Conservation (phyloP, 2,113 vertebrate genomes). For the Alosa alosa region DNA sequence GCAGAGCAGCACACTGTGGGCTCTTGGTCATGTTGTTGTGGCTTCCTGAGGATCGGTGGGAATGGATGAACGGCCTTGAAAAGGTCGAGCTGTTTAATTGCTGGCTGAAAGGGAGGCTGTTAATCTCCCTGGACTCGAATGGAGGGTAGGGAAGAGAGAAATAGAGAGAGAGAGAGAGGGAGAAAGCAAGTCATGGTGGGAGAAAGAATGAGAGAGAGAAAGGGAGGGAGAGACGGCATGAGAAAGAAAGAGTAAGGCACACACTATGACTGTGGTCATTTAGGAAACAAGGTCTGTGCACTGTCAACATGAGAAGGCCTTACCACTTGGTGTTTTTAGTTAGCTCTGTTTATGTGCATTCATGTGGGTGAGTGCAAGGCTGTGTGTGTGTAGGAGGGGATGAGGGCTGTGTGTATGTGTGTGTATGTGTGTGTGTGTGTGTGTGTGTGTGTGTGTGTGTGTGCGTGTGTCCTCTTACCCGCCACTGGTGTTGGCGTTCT, state of each 20-base stretch:
- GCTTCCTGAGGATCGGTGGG: neutral
- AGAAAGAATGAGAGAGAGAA: too few relatives aligned
- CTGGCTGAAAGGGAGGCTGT: neutral
- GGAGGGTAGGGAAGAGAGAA: too few relatives aligned
- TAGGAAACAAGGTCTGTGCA: too few relatives aligned
- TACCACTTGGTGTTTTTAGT: constrained; percentile 11
- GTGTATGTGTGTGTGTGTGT: constrained; percentile 17
- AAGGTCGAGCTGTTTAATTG: neutral
- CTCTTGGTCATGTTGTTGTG: neutral
- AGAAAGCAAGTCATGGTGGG: too few relatives aligned
- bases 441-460: constrained; percentile 41
- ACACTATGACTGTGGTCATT: too few relatives aligned
- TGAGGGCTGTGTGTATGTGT: neutral
- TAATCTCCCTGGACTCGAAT: neutral
- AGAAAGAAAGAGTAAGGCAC: too few relatives aligned
- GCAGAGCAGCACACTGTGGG: neutral
- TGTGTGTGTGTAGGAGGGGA: neutral
- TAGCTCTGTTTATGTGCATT: neutral
- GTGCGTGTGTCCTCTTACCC: constrained; percentile 74
- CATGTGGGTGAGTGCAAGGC: neutral
- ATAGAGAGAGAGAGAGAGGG: too few relatives aligned
- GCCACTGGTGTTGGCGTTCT: constrained; percentile 85
- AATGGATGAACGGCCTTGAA: neutral
- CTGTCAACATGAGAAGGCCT: too few relatives aligned
- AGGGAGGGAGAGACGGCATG: too few relatives aligned